Base-by-base conservation (phyloP, 2,797 vertebrate genomes). In the Caiman crocodilus region DNA sequence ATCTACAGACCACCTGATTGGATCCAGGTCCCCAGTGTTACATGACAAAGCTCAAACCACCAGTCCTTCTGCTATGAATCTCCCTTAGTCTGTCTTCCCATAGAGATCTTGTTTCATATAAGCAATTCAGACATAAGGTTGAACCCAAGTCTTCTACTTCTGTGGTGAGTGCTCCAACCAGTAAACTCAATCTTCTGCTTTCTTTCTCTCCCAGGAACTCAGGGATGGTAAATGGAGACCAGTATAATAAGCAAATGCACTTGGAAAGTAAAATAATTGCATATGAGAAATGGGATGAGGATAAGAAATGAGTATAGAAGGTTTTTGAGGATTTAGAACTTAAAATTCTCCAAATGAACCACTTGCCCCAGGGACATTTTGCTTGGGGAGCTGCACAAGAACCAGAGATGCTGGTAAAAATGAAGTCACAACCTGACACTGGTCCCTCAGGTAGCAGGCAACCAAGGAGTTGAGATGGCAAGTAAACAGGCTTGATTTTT, bases 401-500 rank as follows among this genome's bases (percentile, higher is more conserved):
- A 6, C 16, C 84, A 58, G 80, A 79, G 65, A 16, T 90, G 86
- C 82, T 88, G 65, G 50, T 14, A 88, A 71, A 35, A n/a, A 13
- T 71, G 3, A 30, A 84, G 13, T 16, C 32, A 14, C 21, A 50
- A 73, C 10, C 23, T 42, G 35, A 79, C 6, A 63, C 79, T 81
- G 65, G 77, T 50, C 69, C 56, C 84, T 59, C 81, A 92, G 74
- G 69, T 95, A 89, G 89, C 85, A 88, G 80, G 82, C 90, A 83
- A 5, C 20, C 84, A 20, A 7, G n/a, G 76, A 87, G 85, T 35
- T 83, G 61, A 88, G 35, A 11, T 95, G 84, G 77, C 77, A 88
- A 83, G 79, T 28, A 81, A 85, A 57, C 82, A 65, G 14, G 69
- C 1, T 59, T 42, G 84, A 59, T 67, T 84, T 80, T 20, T 23